phyloP scores from a whole-genome alignment of 2,888 invertebrate species.

The Orchesella flavescens region DNA sequence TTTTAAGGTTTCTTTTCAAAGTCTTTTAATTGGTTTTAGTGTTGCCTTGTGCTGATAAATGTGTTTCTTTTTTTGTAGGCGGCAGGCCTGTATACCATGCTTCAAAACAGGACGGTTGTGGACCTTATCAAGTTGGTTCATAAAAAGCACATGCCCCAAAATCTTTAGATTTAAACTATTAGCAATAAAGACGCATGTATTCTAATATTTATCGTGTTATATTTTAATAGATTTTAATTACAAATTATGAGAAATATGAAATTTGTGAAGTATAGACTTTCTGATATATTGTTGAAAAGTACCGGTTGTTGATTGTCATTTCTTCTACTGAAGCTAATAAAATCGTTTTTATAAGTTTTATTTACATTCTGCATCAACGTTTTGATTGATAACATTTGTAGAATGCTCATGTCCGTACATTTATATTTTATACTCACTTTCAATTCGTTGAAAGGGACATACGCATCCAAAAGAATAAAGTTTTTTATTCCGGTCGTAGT shows the following conservation, averaged over 20 bases:
- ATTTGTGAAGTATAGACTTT: not conserved
- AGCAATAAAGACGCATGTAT: not conserved
- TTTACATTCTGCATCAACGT: not conserved
- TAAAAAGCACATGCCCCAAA: not conserved
- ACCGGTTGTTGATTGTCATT: not conserved
- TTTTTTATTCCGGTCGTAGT: not conserved
- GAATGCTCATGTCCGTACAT: too few relatives aligned
- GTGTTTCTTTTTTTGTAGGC: too few relatives aligned
- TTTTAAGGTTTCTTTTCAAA: not conserved
- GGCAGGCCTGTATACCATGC: not conserved
- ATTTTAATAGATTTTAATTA: not conserved
- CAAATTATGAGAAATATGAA: not conserved
- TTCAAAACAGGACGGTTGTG: not conserved
- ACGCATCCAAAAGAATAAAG: not conserved
- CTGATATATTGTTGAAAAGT: not conserved
- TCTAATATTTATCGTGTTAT: not conserved
- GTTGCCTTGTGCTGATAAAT: not conserved
- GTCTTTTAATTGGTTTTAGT: not conserved
- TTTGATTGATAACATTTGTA: not conserved
- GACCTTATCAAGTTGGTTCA: not conserved
- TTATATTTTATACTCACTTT: too few relatives aligned
- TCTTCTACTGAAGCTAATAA: not conserved
- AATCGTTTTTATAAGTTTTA: not conserved
- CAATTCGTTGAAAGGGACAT: not conserved
- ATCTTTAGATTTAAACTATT: not conserved